Evolutionary conservation across 2,797 vertebrate species (phyloP).

Genomic region (Halcyon smyrnensis): DNA sequence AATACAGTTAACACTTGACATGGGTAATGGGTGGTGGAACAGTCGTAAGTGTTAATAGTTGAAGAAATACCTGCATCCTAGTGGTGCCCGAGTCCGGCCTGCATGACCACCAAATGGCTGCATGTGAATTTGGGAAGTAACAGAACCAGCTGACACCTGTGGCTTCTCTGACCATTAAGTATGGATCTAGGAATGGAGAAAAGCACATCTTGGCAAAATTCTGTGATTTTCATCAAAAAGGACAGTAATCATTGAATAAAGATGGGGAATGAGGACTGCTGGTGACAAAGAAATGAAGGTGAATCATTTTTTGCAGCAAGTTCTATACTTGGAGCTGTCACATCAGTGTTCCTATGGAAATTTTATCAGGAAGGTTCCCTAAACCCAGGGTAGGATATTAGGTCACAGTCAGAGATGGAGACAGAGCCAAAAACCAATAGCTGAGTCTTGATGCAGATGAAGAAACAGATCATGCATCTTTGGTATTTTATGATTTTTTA

Average conservation of each 20-base stretch:
- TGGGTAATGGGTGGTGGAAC: not conserved
- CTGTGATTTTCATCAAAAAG: not conserved
- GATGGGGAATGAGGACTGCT: not conserved
- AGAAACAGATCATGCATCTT: not conserved
- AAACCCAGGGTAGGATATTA: not conserved
- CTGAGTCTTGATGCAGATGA: not conserved
- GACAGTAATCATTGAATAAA: not conserved
- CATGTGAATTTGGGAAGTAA: not conserved
- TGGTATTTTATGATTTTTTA: not conserved
- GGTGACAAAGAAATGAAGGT: not conserved
- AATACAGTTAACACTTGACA: not conserved
- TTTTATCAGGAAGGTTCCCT: not conserved
- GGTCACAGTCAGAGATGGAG: not conserved
- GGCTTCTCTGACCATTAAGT: not conserved
- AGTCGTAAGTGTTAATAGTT: not conserved
- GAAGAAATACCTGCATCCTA: not conserved
- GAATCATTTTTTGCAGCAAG: not conserved
- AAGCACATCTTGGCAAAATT: not conserved
- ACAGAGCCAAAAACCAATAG: not conserved
- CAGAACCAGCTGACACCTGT: not conserved
- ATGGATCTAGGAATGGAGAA: not conserved
- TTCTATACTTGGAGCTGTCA: not conserved
- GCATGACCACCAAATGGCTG: not conserved
- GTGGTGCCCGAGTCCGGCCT: not conserved
- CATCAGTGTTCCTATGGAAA: not conserved